These are phyloP conservation scores for Hippocampus abdominalis DNA, from an alignment of 2,113 vertebrate species.

Conservation along the genomic window DNA sequence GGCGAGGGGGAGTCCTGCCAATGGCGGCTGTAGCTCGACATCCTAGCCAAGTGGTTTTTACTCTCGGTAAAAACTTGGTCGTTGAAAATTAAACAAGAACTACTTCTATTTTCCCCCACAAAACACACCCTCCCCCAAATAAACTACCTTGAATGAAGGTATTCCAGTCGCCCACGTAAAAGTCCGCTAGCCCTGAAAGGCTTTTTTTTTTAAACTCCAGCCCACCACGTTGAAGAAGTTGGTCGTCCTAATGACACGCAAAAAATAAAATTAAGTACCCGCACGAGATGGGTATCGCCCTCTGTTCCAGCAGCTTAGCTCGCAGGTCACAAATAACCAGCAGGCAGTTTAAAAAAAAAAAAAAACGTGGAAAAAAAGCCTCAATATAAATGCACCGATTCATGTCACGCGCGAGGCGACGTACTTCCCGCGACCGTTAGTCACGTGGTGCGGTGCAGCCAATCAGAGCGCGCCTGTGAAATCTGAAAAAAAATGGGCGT, in stretches of 20 bases:
- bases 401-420: conserved; percentile 66
- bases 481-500: conserved; percentile 81
- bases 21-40: conserved; percentile 68
- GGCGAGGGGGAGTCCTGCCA: conserved; percentile 59
- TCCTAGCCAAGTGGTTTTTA: conserved; percentile 19
- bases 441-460: conserved; percentile 73
- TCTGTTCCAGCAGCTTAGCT: neutral
- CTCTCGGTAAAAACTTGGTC: neutral
- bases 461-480: conserved; percentile 63
- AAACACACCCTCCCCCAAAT: neutral
- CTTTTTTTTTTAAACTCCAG: neutral
- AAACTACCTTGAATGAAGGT: neutral
- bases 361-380: conserved; percentile 33
- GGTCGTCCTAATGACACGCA: neutral
- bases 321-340: neutral
- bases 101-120: too few relatives aligned
- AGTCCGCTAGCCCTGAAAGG: conserved; percentile 2
- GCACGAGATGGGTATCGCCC: neutral
- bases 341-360: neutral
- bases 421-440: conserved; percentile 94
- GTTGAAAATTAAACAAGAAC: conserved; percentile 21
- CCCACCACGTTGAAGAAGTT: neutral
- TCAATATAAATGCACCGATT: conserved; percentile 52
- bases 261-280: neutral
- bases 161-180: neutral